Evolutionary conservation across 2,113 vertebrate species (phyloP).

Genomic region (Phrynosoma platyrhinos): DNA sequence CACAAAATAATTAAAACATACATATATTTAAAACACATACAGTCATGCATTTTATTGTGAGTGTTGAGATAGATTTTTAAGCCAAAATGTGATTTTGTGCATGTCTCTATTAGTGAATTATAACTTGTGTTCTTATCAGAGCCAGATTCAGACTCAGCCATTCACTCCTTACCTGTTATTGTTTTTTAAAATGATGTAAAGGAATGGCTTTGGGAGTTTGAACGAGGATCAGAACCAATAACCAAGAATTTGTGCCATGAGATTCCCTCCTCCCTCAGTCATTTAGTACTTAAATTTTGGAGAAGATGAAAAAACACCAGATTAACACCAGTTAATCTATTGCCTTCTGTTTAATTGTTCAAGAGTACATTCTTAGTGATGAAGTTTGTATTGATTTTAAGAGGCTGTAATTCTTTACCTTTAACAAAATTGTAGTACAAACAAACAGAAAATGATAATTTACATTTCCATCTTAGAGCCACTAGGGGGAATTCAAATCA

Average conservation of each 20-base stretch:
- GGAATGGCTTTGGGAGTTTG: background rate
- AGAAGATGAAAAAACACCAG: background rate
- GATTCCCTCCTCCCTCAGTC: background rate
- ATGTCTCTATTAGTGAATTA: background rate
- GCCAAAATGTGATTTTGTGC: background rate
- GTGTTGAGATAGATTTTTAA: background rate
- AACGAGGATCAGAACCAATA: background rate
- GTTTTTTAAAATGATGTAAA: background rate
- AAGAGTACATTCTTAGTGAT: background rate
- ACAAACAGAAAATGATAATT: background rate
- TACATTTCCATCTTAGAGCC: slow-evolving; percentile 39
- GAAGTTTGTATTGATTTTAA: slow-evolving; percentile 1
- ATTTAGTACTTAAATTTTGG: too few species aligned
- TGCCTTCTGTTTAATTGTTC: background rate
- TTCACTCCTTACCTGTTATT: background rate
- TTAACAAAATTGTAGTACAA: background rate
- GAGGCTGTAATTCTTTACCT: background rate
- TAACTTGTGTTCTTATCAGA: background rate
- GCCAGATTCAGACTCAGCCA: background rate
- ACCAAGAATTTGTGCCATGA: background rate
- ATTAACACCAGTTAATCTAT: background rate
- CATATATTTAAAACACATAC: background rate
- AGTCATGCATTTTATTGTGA: background rate
- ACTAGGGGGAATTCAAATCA: slow-evolving; percentile 60
- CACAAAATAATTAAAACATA: background rate